Evolutionary conservation across 2,113 vertebrate genomes (phyloP).

Genomic region (Gambusia holbrooki): DNA sequence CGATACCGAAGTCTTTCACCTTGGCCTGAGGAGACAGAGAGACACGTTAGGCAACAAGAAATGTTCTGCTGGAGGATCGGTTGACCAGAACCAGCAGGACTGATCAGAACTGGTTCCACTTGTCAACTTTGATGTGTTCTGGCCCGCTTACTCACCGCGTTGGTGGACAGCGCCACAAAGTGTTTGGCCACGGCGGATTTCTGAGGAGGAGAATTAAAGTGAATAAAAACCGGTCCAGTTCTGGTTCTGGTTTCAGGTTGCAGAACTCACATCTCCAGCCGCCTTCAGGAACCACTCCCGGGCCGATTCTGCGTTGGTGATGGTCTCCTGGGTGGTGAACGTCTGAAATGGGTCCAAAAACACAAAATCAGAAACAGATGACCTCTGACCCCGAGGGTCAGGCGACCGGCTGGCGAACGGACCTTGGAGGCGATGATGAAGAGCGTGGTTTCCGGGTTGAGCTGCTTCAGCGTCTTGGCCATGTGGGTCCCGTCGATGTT

Average conservation of each 20-base stretch:
- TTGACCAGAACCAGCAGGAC: background rate
- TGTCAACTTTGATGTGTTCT: background rate
- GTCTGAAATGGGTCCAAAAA: slow-evolving; percentile 79
- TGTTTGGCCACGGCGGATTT: slow-evolving; percentile 93
- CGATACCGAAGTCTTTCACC: slow-evolving; percentile 97
- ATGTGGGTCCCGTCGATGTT: slow-evolving; percentile 98
- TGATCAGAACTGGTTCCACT: background rate
- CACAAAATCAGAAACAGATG: background rate
- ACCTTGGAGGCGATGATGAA: slow-evolving; percentile 98
- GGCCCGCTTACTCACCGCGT: slow-evolving; percentile 84
- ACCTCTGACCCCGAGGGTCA: background rate
- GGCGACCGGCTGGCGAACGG: background rate
- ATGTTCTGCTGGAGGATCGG: too few species aligned
- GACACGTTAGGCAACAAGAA: background rate
- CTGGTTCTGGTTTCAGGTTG: background rate
- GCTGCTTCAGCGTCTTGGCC: slow-evolving; percentile 89
- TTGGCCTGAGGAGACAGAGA: slow-evolving; percentile 81
- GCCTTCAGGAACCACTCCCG: slow-evolving; percentile 91
- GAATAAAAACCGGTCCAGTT: background rate
- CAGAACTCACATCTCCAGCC: slow-evolving; percentile 86
- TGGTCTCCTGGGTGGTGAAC: slow-evolving; percentile 99
- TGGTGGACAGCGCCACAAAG: slow-evolving; percentile 97
- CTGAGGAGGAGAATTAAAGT: slow-evolving; percentile 67
- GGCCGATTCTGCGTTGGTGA: slow-evolving; percentile 96
- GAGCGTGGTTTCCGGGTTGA: slow-evolving; percentile 88